Base-by-base conservation (phyloP, 1,140 invertebrate species). In the Metaphire vulgaris region DNA sequence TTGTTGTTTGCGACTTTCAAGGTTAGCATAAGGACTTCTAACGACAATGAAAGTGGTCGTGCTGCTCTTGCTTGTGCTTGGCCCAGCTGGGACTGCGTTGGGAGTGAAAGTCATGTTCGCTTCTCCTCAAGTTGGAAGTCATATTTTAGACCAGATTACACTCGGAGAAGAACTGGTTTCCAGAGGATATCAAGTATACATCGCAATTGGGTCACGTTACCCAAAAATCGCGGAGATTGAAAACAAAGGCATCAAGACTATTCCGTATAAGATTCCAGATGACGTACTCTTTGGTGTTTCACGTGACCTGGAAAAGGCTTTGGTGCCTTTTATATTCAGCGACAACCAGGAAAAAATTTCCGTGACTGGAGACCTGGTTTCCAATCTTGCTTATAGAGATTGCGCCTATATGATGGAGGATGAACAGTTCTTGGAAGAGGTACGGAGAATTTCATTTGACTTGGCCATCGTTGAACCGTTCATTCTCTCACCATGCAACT, bases 381-480 rank as follows among this genome's bases (percentile, higher is more conserved):
- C n/a, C 67, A 6, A 69, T 14, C 6, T 72, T 72, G 33, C 30
- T 15, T 33, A 31, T 72, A 31, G 33, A 12, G 30, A 72, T 6
- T 72, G 70, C 33, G 33, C 16, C 2, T 72, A 32, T 31, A 34
- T 34, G 30, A 72, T 72, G 33, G 30, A 2, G 30, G 33, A 72
- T 72, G 70, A 72, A 26, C 2, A 2, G 2, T 72, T 72, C 26
- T 16, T 72, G 30, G 33, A 33, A 26, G 15, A 72, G 6, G 16
- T 72, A 26, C 14, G 33, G 26, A 6, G 15, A 15, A 2, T 72
- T 2, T 14, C 12, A 15, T 72, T 72, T 26, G 70, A 72, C 30
- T 26, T 72, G 33, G 70, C 33, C 6, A 31, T 72, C 2, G 70
- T 72, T 2, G 70, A 72, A 26, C 30, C 30, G 15, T 72, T 72